phyloP scores from a whole-genome alignment of 2,113 vertebrate species.

The Eudyptes chrysolophus region DNA sequence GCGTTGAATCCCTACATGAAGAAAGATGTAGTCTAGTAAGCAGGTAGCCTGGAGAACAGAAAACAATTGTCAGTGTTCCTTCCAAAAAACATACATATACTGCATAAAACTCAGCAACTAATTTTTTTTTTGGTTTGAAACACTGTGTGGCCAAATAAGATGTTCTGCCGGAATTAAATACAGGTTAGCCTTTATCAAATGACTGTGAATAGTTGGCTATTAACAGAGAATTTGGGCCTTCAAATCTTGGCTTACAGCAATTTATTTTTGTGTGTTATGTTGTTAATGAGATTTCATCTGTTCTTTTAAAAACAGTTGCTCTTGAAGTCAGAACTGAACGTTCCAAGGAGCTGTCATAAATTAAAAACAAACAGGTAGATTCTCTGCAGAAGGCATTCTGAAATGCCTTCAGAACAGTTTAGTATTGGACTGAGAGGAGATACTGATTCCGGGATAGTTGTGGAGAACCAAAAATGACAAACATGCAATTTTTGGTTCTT shows the following conservation, averaged over 20 bases:
- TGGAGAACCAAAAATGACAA: background rate
- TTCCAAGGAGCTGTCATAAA: background rate
- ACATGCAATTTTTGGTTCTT: background rate
- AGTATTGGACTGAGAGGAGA: background rate
- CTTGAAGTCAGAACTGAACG: background rate
- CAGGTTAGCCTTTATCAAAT: constrained; percentile 33
- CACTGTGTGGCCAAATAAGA: constrained; percentile 50
- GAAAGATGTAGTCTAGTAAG: background rate
- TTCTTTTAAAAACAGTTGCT: background rate
- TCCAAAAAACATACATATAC: background rate
- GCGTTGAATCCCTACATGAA: background rate
- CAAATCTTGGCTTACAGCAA: background rate
- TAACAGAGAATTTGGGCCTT: constrained; percentile 2
- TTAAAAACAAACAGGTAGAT: background rate
- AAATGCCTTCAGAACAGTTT: background rate
- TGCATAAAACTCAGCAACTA: background rate
- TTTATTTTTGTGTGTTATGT: background rate
- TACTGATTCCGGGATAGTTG: background rate
- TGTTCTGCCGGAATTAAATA: constrained; percentile 60
- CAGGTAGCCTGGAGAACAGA: background rate
- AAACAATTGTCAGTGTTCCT: background rate
- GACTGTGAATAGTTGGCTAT: background rate
- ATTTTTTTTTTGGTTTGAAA: constrained; percentile 4
- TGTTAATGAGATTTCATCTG: background rate
- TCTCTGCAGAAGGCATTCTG: background rate